These are phyloP conservation scores for Apis cerana DNA, from an alignment of 1,140 invertebrate genomes.

Conservation along the genomic window DNA sequence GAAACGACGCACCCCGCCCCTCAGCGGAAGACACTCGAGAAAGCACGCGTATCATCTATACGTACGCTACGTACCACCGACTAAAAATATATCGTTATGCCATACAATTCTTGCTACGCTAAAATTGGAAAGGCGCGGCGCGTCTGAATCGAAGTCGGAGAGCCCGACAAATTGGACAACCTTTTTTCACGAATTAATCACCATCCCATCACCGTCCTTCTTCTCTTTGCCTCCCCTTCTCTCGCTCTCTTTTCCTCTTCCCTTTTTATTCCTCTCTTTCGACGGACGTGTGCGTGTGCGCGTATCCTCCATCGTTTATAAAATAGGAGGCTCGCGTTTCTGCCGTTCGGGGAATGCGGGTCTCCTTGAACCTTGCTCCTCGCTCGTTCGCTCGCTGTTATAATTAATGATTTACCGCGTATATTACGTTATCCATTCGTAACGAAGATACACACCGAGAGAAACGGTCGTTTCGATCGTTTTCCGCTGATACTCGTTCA, in stretches of 20 bases:
- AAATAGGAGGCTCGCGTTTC: conserved; percentile 40
- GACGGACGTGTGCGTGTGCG: neutral
- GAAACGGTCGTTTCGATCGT: neutral
- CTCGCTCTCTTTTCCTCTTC: too few species aligned
- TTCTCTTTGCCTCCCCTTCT: too few species aligned
- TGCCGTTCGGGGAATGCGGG: conserved; percentile 64
- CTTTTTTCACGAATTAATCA: neutral
- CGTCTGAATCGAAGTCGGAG: neutral
- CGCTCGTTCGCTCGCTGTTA: conserved; percentile 33
- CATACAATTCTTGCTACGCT: conserved; percentile 44
- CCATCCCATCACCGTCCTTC: too few species aligned
- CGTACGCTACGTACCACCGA: conserved; percentile 10
- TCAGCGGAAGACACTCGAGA: neutral
- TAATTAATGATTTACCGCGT: conserved; percentile 38
- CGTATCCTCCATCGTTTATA: conserved; percentile 32
- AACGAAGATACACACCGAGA: neutral
- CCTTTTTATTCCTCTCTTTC: too few species aligned
- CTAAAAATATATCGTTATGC: conserved; percentile 52
- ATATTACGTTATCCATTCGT: too few species aligned
- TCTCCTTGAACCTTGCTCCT: conserved; percentile 76
- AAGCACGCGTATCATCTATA: neutral
- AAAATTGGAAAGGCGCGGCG: conserved; percentile 37
- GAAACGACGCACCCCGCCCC: neutral
- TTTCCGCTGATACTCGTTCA: neutral
- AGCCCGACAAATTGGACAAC: neutral